Evolutionary conservation across 1,140 invertebrate genomes (phyloP).

Genomic region (Drosophila melanica): DNA sequence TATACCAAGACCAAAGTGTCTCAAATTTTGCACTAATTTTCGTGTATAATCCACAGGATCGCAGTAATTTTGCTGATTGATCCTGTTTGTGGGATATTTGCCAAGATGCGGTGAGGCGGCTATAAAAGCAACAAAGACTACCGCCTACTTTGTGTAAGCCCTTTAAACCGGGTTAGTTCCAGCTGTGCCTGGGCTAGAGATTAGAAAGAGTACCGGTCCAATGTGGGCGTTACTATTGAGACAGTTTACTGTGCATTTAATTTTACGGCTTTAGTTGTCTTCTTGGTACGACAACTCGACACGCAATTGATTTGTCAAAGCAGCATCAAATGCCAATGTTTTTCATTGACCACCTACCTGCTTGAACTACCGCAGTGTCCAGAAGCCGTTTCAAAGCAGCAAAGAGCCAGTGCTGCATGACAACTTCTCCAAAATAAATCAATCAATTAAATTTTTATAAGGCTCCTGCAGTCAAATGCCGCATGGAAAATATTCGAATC

Average conservation of each 20-base stretch:
- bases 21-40: slow-evolving; percentile 74
- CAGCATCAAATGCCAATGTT: slow-evolving; percentile 50
- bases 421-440: slow-evolving; percentile 72
- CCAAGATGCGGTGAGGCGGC: slow-evolving; percentile 64
- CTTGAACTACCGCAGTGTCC: slow-evolving; percentile 31
- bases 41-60: slow-evolving; percentile 66
- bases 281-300: slow-evolving; percentile 13
- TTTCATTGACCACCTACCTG: slow-evolving; percentile 78
- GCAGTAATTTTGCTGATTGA: slow-evolving; percentile 64
- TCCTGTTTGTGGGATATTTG: slow-evolving; percentile 71
- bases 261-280: slow-evolving; percentile 43
- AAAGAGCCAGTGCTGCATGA: slow-evolving; percentile 10
- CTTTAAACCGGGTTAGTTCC: slow-evolving; percentile 51
- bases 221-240: slow-evolving; percentile 75
- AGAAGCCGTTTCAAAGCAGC: background rate
- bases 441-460: slow-evolving; percentile 82
- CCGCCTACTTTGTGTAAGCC: slow-evolving; percentile 5
- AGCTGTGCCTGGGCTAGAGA: slow-evolving; percentile 60
- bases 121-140: slow-evolving; percentile 42
- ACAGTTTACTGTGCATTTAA: slow-evolving; percentile 75
- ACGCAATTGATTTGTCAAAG: slow-evolving; percentile 77
- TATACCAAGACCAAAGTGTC: background rate
- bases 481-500: slow-evolving; percentile 68
- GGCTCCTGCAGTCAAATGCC: slow-evolving; percentile 40
- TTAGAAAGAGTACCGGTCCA: slow-evolving; percentile 45